Percentiles rank a stretch among this genome's conserved stretches.
Conservation (phyloP, 2,113 vertebrate species). For the Syrmaticus mikado region DNA sequence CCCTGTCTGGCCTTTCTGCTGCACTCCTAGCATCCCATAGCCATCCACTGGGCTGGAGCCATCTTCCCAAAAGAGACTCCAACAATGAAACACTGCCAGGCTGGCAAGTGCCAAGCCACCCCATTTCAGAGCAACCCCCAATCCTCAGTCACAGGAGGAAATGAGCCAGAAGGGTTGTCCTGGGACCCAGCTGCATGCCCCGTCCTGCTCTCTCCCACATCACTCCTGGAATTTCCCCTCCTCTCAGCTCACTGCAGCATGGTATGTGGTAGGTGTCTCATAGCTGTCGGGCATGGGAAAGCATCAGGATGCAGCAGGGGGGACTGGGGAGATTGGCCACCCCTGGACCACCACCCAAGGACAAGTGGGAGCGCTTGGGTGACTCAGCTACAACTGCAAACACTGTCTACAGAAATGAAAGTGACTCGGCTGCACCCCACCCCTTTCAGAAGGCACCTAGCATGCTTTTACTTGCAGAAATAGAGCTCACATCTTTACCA, state of each 20-base stretch:
- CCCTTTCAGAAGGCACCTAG: not conserved
- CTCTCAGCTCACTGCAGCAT: not conserved
- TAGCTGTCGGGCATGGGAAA: fast-evolving
- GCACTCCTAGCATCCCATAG: not conserved
- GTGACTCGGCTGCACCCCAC: not conserved
- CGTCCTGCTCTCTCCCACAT: conserved; percentile 46
- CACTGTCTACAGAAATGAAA: not conserved
- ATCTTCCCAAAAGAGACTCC: not conserved
- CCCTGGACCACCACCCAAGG: not conserved
- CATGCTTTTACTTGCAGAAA: conserved; percentile 15
- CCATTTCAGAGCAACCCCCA: not conserved
- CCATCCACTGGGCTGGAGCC: not conserved
- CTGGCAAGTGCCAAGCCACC: not conserved
- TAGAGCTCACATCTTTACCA: not conserved
- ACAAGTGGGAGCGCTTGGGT: not conserved
- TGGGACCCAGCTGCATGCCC: conserved; percentile 27
- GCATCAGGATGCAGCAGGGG: not conserved
- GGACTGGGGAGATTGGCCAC: not conserved
- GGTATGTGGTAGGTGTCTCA: conserved; percentile 31
- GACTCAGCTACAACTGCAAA: not conserved
- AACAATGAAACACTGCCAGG: not conserved
- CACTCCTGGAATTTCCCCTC: conserved; percentile 62
- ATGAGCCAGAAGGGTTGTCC: conserved; percentile 27
- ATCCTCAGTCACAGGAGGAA: not conserved
- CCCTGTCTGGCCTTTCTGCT: not conserved